Base-by-base conservation (phyloP, 2,797 vertebrate genomes). In the Champsocephalus gunnari region DNA sequence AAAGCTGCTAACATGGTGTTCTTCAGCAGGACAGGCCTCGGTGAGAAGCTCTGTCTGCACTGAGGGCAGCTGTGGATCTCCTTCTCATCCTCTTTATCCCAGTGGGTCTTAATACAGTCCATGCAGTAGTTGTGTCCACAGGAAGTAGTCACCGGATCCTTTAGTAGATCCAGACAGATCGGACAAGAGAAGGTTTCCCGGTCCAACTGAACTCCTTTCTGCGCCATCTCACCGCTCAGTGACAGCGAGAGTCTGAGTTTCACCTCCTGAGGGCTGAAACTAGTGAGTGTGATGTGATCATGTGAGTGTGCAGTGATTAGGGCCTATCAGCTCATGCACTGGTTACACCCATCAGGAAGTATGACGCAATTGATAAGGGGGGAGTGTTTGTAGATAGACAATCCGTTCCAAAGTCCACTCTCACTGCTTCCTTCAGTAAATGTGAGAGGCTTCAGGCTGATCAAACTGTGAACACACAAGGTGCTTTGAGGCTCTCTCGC, bases 131-230 rank as follows among this genome's bases (percentile, higher is more conserved):
- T 38, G 34, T 41, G 54, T 56, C 54, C 54, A 38, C 56, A 58
- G 34, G 56, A 11, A 58, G 1, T 34, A 17, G 54, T 34, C 28
- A 56, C 28, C 8, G 54, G 54, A 34, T 56, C 54, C 14, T 56
- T 56, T 2, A 58, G 56, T 12, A 19, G 16, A 19, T 58, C 56
- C 34, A 58, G 17, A 43, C 56, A 58, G 56, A 58, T 58, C 0
- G 48, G 34, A 61, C 68, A 71, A 19, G 16, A 71, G 17, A 62
- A 54, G 9, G 13, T 47, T 2, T 54, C 59, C 1, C 0, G 9
- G 24, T 62, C 50, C 21, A 71, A 38, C 16, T 45, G 48, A 71
- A 54, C 5, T 62, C 69, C 69, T 62, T 14, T 6, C 50, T 55
- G 50, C 14, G 32, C 53, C 71, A 73, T 65, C 43, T 58, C 47